phyloP scores from a whole-genome alignment of 2,888 invertebrate species.

The Cantharis flavilabris region DNA sequence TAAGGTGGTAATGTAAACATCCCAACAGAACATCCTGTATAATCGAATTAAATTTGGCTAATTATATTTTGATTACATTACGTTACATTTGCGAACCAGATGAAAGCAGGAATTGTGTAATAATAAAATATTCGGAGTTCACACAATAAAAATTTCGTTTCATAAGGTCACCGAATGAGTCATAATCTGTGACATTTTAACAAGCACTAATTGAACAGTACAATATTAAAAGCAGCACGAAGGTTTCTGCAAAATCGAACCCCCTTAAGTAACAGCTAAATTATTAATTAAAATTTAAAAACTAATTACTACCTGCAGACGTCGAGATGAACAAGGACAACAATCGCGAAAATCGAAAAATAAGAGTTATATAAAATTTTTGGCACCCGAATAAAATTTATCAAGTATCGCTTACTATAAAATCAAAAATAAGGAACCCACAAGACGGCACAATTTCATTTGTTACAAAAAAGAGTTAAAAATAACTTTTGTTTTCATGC shows the following conservation, averaged over 20 bases:
- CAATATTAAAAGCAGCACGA: neutral
- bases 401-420: neutral
- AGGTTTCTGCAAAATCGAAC: neutral
- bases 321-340: constrained; percentile 7
- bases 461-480: constrained; percentile 18
- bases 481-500: constrained; percentile 29
- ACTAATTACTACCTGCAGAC: constrained; percentile 2
- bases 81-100: constrained; percentile 5
- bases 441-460: neutral
- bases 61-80: neutral
- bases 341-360: constrained; percentile 2
- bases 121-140: constrained; percentile 19
- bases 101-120: constrained; percentile 20
- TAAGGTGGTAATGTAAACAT: neutral
- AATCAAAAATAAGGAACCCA: constrained; percentile 23
- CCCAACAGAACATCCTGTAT: constrained; percentile 2
- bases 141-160: constrained; percentile 26
- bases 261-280: neutral
- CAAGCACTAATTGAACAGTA: constrained; percentile 17
- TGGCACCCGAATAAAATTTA: constrained; percentile 15
- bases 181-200: constrained; percentile 28
- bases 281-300: neutral
- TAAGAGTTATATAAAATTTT: constrained; percentile 20
- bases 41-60: neutral
- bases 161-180: constrained; percentile 30